Evolutionary conservation across 2,888 invertebrate species (phyloP).

Genomic region (Anorthoa munda): DNA sequence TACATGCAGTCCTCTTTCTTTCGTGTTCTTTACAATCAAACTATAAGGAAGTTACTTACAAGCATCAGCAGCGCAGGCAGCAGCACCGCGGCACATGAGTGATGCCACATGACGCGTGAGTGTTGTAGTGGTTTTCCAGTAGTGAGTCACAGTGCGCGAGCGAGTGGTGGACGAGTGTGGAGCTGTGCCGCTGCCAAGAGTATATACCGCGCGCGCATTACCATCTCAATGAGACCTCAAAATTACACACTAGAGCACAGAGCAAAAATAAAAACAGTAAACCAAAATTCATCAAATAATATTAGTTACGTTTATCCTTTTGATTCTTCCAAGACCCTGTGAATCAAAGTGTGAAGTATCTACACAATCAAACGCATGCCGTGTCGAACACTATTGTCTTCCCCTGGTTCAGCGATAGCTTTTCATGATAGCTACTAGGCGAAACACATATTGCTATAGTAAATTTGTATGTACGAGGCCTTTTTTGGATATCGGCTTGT

Average conservation of each 20-base stretch:
- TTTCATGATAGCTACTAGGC: background rate
- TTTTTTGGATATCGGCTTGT: background rate
- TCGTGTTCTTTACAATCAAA: too few relatives aligned
- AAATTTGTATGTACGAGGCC: background rate
- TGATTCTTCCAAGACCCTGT: too few relatives aligned
- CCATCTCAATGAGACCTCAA: slow-evolving; percentile 43
- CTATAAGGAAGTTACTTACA: slow-evolving; percentile 24
- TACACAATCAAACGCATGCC: background rate
- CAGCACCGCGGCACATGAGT: slow-evolving; percentile 35
- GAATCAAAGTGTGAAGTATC: too few relatives aligned
- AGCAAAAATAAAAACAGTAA: background rate
- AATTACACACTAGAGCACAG: background rate
- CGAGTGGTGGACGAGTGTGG: background rate
- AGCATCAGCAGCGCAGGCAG: slow-evolving; percentile 40
- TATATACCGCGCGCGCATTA: slow-evolving; percentile 45
- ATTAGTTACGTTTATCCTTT: too few relatives aligned
- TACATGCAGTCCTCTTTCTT: background rate
- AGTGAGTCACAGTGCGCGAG: background rate
- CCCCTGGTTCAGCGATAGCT: background rate
- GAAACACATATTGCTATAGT: background rate
- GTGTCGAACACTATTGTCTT: background rate
- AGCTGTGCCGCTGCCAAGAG: slow-evolving; percentile 2
- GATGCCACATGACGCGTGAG: slow-evolving; percentile 20
- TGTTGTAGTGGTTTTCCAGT: too few relatives aligned
- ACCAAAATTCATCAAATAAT: background rate